phyloP scores from a whole-genome alignment of 2,797 vertebrate species.

The Toxotes lorentzi region DNA sequence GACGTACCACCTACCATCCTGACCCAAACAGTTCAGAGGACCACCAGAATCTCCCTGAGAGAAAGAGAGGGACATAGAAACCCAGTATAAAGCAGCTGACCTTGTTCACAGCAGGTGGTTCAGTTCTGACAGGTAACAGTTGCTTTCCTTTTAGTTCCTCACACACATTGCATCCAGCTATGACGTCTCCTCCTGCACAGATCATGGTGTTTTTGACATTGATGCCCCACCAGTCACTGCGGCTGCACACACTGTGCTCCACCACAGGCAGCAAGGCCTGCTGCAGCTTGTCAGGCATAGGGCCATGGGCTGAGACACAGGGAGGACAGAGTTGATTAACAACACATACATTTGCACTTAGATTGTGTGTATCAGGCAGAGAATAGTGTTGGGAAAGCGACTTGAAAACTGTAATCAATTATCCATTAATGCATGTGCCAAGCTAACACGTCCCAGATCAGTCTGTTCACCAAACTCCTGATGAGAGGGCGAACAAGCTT shows the following conservation, averaged over 20 bases:
- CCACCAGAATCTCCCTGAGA: conserved; percentile 80
- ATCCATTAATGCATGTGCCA: not conserved
- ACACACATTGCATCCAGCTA: conserved; percentile 86
- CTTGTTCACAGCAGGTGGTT: not conserved
- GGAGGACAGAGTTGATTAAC: conserved; percentile 2
- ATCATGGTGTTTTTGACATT: conserved; percentile 83
- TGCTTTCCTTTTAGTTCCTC: conserved; percentile 3
- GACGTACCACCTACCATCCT: conserved; percentile 78
- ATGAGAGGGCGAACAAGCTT: too few relatives aligned
- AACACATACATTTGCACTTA: not conserved
- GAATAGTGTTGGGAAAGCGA: not conserved
- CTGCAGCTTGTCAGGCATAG: conserved; percentile 86
- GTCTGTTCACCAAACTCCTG: too few relatives aligned
- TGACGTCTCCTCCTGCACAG: conserved; percentile 86
- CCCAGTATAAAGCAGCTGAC: not conserved
- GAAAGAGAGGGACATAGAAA: conserved; percentile 4
- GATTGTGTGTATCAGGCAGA: not conserved
- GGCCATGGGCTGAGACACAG: conserved; percentile 76
- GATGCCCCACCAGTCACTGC: conserved; percentile 85
- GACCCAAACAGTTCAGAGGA: conserved; percentile 78
- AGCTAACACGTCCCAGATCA: too few relatives aligned
- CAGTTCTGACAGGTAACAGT: not conserved
- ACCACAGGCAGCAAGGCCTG: conserved; percentile 88
- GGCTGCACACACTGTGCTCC: conserved; percentile 82
- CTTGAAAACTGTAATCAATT: not conserved